A percentile compares a stretch with the other conserved stretches of the same genome.
These are phyloP conservation scores for Halcyon senegalensis DNA, from an alignment of 2,113 vertebrate species.

Conservation along the genomic window DNA sequence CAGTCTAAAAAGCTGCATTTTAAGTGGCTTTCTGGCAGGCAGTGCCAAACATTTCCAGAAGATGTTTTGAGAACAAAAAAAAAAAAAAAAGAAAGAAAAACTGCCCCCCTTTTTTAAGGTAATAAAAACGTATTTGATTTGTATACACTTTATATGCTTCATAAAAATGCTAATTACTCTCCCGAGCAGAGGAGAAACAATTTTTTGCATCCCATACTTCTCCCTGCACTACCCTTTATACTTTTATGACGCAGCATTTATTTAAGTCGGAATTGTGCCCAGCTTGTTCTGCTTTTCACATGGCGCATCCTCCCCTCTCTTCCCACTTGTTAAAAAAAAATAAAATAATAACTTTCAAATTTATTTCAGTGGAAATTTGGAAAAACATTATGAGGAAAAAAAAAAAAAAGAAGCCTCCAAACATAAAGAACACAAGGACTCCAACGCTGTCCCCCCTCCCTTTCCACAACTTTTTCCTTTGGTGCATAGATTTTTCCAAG, in stretches of 20 bases:
- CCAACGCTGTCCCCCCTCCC: background rate
- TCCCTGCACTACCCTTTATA: slow-evolving; percentile 4
- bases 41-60: slow-evolving; percentile 25
- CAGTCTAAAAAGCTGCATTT: background rate
- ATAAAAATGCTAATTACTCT: slow-evolving; percentile 40
- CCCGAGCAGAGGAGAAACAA: background rate
- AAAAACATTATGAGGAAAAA: background rate
- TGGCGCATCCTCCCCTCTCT: background rate
- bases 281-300: background rate
- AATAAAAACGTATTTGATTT: slow-evolving; percentile 37
- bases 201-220: slow-evolving; percentile 2
- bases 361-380: slow-evolving; percentile 51
- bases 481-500: slow-evolving; percentile 72
- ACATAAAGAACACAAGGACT: background rate
- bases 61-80: background rate
- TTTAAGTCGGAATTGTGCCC: background rate
- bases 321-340: slow-evolving; percentile 20
- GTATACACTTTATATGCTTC: background rate
- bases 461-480: slow-evolving; percentile 62
- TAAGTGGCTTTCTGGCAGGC: slow-evolving; percentile 23
- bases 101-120: background rate
- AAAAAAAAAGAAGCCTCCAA: background rate
- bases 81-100: background rate
- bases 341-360: slow-evolving; percentile 22
- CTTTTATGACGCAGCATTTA: slow-evolving; percentile 38